These are phyloP conservation scores for Theocolax elegans DNA, from an alignment of 1,140 invertebrate genomes.

Conservation along the genomic window DNA sequence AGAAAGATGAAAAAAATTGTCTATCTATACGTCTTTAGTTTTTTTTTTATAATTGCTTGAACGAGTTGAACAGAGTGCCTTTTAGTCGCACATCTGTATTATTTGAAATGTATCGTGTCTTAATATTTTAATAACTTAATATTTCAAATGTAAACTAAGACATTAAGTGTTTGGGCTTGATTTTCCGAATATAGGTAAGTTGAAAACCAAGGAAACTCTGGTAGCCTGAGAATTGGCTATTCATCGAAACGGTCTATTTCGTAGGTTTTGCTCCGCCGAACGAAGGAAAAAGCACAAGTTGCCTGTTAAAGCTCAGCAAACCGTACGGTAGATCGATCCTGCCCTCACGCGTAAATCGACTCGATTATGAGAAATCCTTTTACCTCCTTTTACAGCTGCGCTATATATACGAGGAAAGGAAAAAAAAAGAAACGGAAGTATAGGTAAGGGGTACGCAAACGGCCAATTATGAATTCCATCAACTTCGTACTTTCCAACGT, in stretches of 20 bases:
- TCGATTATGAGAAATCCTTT: conserved; percentile 28
- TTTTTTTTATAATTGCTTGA: no score
- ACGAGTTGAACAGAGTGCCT: no score
- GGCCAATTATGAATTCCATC: conserved; percentile 30
- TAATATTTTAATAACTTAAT: no score
- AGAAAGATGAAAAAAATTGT: no score
- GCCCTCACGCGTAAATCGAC: neutral
- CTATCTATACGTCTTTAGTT: no score
- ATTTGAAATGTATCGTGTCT: no score
- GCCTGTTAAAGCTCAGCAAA: neutral
- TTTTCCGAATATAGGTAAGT: no score
- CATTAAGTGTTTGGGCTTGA: no score
- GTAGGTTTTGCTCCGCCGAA: neutral
- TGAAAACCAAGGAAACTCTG: no score
- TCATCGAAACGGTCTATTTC: conserved; percentile 12
- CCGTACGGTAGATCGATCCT: neutral
- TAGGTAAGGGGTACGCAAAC: neutral
- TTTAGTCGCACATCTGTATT: no score
- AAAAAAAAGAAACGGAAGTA: neutral
- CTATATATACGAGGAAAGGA: neutral
- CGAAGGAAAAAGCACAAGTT: neutral
- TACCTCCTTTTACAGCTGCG: neutral
- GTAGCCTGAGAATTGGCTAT: conserved; percentile 3
- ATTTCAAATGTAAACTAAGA: no score
- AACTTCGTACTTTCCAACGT: neutral